These are phyloP conservation scores for Drosophila paulistorum DNA, from an alignment of 1,140 invertebrate genomes.

Conservation along the genomic window DNA sequence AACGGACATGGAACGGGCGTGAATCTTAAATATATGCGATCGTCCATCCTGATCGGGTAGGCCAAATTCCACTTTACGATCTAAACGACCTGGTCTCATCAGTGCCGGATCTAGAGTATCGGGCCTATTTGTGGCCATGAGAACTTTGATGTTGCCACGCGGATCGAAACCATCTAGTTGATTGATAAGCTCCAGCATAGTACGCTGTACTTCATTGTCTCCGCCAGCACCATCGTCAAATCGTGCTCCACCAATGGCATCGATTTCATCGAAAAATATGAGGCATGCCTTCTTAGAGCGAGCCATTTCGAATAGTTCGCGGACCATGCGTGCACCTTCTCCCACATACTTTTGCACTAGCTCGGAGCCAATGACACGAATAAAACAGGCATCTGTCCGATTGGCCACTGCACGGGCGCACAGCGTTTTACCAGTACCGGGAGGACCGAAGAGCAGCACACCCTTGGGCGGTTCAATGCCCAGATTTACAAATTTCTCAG, in stretches of 20 bases:
- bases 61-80: conserved; percentile 99
- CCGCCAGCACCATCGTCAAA: conserved; percentile 99
- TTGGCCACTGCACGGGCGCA: conserved; percentile 99
- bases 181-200: conserved; percentile 99
- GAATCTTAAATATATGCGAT: conserved; percentile 99
- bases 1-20: conserved; percentile 99
- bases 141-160: conserved; percentile 99
- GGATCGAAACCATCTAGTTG: conserved; percentile 99
- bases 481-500: conserved; percentile 99
- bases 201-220: conserved; percentile 99
- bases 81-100: conserved; percentile 98
- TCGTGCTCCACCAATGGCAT: conserved; percentile 98
- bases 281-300: conserved; percentile 99
- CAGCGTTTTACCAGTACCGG: conserved; percentile 98
- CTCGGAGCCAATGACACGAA: conserved; percentile 98
- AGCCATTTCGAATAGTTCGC: conserved; percentile 99
- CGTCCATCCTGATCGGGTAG: conserved; percentile 98
- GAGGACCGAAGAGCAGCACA: conserved; percentile 98
- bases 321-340: conserved; percentile 99
- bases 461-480: conserved; percentile 99
- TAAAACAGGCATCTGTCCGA: conserved; percentile 99
- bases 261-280: conserved; percentile 99
- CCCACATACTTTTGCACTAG: conserved; percentile 98
- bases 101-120: conserved; percentile 99
- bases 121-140: conserved; percentile 99